phyloP scores from a whole-genome alignment of 2,113 vertebrate species.

The Heptranchias perlo region DNA sequence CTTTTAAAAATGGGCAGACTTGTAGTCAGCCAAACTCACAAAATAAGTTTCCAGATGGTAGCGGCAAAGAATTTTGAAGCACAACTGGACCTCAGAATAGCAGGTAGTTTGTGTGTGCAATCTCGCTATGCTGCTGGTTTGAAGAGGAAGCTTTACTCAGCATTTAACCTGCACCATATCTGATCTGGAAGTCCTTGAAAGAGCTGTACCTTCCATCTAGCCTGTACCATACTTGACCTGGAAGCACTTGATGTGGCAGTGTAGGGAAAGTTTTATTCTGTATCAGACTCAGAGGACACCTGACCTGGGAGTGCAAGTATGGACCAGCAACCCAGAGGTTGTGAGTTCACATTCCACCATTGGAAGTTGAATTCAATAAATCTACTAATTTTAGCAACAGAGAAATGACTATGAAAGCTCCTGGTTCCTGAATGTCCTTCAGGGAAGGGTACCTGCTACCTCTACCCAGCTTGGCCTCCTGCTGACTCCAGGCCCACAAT shows the following conservation, averaged over 20 bases:
- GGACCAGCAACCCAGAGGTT: neutral
- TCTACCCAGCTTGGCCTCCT: too few species aligned
- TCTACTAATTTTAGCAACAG: neutral
- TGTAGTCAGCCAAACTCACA: slow-evolving; percentile 5
- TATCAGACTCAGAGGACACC: neutral
- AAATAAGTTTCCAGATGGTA: slow-evolving; percentile 22
- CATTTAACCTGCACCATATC: neutral
- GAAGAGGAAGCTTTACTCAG: neutral
- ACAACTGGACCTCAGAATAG: neutral
- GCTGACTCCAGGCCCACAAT: too few species aligned
- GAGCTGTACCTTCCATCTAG: neutral
- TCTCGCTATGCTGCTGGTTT: neutral
- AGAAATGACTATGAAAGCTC: neutral
- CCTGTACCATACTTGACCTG: neutral
- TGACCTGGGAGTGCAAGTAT: neutral
- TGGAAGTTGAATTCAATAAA: neutral
- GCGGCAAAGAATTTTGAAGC: neutral
- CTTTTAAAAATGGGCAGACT: slow-evolving; percentile 19
- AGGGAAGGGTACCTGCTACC: too few species aligned
- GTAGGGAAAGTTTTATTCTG: neutral
- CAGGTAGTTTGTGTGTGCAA: neutral
- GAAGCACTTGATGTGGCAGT: neutral
- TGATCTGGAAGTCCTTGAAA: neutral
- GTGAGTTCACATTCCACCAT: neutral
- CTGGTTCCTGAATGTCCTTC: neutral